These are phyloP conservation scores for Dicrostonyx torquatus DNA, from an alignment of 2,797 vertebrate species.

Conservation along the genomic window DNA sequence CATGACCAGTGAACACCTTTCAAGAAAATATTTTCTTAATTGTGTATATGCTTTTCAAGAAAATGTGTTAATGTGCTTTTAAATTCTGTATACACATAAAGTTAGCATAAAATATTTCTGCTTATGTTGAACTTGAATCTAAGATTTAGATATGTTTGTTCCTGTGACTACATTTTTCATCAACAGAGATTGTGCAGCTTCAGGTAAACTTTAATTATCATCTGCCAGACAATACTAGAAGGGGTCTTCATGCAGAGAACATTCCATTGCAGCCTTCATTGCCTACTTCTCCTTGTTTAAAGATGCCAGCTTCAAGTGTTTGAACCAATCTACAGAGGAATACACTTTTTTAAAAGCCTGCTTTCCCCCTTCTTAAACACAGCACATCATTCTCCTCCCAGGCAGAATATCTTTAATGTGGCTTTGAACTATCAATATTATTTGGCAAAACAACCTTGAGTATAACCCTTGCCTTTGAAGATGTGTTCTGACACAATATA, in stretches of 20 bases:
- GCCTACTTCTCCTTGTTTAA: background rate
- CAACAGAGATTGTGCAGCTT: background rate
- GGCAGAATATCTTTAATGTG: constrained; percentile 27
- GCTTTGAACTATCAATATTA: background rate
- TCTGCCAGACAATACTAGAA: background rate
- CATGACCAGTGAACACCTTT: background rate
- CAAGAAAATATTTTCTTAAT: background rate
- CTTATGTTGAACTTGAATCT: background rate
- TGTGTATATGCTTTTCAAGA: background rate
- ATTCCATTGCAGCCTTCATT: background rate
- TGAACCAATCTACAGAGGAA: background rate
- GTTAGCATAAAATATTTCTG: background rate
- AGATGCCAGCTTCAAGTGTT: background rate
- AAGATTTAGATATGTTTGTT: background rate
- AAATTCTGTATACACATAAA: background rate
- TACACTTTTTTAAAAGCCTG: background rate
- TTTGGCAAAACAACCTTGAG: constrained; percentile 37
- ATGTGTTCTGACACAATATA: background rate
- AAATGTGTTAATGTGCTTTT: background rate
- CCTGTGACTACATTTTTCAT: background rate
- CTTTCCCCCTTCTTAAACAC: constrained; percentile 19
- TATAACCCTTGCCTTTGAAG: constrained; percentile 32
- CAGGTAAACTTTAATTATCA: constrained; percentile 14
- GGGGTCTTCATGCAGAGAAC: background rate
- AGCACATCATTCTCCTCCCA: background rate